A percentile compares a stretch with the other conserved stretches of the same genome.
Evolutionary conservation across 64 coral and sea anemone species (phyloP).

Genomic region (Cladopsammia gracilis): DNA sequence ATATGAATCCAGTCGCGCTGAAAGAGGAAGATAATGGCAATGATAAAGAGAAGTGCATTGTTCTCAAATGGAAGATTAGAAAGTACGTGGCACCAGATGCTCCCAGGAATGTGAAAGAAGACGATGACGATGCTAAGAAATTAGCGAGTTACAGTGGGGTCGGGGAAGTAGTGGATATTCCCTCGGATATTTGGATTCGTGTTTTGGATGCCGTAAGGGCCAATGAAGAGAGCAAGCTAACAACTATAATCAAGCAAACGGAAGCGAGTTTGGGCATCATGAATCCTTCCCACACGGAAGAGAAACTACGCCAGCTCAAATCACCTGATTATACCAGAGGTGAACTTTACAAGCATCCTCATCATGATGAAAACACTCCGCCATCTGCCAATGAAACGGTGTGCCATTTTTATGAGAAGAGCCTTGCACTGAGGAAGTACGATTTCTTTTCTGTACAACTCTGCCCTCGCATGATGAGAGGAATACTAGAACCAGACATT

Average conservation of each 20-base stretch:
- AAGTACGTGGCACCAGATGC: background rate
- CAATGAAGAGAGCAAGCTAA: background rate
- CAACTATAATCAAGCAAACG: background rate
- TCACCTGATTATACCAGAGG: background rate
- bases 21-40: background rate
- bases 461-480: conserved; percentile 28
- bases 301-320: background rate
- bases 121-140: background rate
- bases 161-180: background rate
- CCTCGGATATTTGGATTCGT: conserved; percentile 12
- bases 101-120: background rate
- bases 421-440: conserved; percentile 49
- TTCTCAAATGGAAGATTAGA: conserved; percentile 16
- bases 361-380: background rate
- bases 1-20: background rate
- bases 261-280: background rate
- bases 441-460: conserved; percentile 70
- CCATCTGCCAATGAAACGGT: background rate
- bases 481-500: conserved; percentile 63
- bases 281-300: background rate
- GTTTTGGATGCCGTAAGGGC: conserved; percentile 17
- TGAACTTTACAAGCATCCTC: conserved; percentile 71
- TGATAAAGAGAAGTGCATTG: background rate
- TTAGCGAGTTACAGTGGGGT: background rate
- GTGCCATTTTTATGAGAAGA: conserved; percentile 63